A percentile compares a stretch with the other conserved stretches of the same genome.
These are phyloP conservation scores for Fregata magnificens DNA, from an alignment of 2,113 vertebrate genomes.

Conservation along the genomic window DNA sequence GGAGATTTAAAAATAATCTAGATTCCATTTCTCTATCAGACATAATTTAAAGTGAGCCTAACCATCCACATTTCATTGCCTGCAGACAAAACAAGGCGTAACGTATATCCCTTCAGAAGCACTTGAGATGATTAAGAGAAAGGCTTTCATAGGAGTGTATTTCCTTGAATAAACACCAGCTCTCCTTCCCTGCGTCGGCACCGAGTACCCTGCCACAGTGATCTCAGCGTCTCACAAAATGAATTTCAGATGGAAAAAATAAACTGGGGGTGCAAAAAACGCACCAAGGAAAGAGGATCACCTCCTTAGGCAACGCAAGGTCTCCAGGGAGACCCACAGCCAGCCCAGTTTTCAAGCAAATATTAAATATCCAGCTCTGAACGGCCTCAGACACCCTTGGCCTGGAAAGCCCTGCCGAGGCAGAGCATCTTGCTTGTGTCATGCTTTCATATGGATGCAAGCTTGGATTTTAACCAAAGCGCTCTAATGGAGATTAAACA, in stretches of 20 bases:
- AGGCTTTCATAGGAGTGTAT: rapidly evolving
- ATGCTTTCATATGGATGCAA: neutral
- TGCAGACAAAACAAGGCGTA: slow-evolving; percentile 25
- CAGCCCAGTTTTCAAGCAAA: neutral
- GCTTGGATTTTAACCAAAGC: neutral
- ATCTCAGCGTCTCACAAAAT: neutral
- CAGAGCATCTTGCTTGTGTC: neutral
- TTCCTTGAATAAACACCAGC: neutral
- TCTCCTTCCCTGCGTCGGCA: neutral
- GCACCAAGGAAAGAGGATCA: rapidly evolving
- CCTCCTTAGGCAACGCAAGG: neutral
- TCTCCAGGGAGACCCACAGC: neutral
- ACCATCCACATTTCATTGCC: neutral
- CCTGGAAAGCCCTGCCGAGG: neutral
- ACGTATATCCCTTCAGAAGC: neutral
- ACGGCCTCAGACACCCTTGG: neutral
- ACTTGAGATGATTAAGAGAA: neutral
- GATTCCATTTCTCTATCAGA: neutral
- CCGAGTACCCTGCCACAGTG: rapidly evolving
- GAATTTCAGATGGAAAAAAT: neutral
- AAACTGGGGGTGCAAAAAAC: neutral
- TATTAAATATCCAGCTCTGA: neutral
- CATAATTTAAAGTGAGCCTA: neutral
- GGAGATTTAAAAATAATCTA: neutral
- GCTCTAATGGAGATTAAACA: slow-evolving; percentile 7